Conservation (phyloP, 2,113 vertebrate genomes). For the Grus americana region DNA sequence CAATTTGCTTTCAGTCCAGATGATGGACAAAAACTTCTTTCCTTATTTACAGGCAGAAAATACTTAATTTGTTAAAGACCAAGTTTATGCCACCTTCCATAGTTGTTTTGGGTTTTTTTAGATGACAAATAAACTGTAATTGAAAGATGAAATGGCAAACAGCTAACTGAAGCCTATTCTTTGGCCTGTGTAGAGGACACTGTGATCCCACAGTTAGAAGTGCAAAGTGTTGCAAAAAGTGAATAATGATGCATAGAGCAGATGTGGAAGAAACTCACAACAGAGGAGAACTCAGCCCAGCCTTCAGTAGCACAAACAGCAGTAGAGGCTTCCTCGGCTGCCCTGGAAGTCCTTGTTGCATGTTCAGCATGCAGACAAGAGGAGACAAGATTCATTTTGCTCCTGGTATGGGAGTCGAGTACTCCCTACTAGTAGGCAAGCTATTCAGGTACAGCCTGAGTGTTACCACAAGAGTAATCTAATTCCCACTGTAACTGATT, state of each 20-base stretch:
- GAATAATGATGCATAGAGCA: background rate
- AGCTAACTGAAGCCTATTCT: background rate
- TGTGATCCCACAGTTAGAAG: background rate
- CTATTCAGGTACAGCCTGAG: background rate
- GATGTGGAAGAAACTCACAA: background rate
- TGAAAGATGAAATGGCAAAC: background rate
- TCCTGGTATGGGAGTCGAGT: background rate
- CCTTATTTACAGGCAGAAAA: background rate
- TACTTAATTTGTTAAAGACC: background rate
- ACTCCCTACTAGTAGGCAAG: background rate
- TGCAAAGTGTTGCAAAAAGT: background rate
- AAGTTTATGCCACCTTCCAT: background rate
- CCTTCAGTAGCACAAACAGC: background rate
- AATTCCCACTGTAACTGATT: background rate
- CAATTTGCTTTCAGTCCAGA: background rate
- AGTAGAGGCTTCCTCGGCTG: background rate
- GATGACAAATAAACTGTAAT: background rate
- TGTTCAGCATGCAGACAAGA: fast-evolving
- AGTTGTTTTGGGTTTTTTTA: background rate
- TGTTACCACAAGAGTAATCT: background rate
- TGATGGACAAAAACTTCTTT: background rate
- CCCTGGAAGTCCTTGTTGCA: background rate
- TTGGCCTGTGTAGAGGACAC: background rate
- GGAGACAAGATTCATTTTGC: background rate
- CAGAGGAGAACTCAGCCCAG: background rate